Base-by-base conservation (phyloP, 2,888 invertebrate species). In the Dendrolimus houi region DNA sequence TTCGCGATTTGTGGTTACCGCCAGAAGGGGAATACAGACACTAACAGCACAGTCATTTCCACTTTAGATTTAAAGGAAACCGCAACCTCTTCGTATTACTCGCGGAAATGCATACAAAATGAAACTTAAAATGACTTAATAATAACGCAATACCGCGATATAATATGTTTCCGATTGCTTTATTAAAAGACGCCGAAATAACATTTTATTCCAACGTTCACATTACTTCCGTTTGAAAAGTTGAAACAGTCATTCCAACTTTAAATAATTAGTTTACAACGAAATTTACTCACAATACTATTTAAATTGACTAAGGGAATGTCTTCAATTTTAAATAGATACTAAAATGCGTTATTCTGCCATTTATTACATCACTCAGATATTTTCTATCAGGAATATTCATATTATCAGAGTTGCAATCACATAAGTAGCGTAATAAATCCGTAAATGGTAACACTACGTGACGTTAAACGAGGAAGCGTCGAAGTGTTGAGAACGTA, bases 1-100 rank as follows among this genome's bases (percentile, higher is more conserved):
- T 62, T 67, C 66, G 69, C 80, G 74, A 76, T 84, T 86, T 87
- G 87, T 76, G 86, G 88, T 87, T 74, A 66, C 66, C 69, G 69
- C 71, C 74, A 69, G 70, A 70, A 74, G 76, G 69, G 70, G 73
- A 71, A 72, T 71, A 75, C 72, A 72, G 73, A 78, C 72, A 74
- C 70, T 82, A 80, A 83, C 75, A 75, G 79, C 74, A 57, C 70
- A 72, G 80, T 81, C 83, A 84, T 85, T 85, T 84, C 82, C 84
- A 85, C 79, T 74, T 79, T 64, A 70, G 75, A 81, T 84, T 83
- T 79, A 73, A 77, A 74, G 70, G 63, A 68, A 80, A 85, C 84
- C 84, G 71, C 87, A 85, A 69, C 66, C 77, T 74, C 76, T 81
- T 79, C 67, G 70, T 69, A 65, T 69, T 70, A 69, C 63, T 67